A percentile compares a stretch with the other conserved stretches of the same genome.
These are phyloP conservation scores for Sarcophilus harrisii DNA, from an alignment of 2,797 vertebrate genomes.

Conservation along the genomic window DNA sequence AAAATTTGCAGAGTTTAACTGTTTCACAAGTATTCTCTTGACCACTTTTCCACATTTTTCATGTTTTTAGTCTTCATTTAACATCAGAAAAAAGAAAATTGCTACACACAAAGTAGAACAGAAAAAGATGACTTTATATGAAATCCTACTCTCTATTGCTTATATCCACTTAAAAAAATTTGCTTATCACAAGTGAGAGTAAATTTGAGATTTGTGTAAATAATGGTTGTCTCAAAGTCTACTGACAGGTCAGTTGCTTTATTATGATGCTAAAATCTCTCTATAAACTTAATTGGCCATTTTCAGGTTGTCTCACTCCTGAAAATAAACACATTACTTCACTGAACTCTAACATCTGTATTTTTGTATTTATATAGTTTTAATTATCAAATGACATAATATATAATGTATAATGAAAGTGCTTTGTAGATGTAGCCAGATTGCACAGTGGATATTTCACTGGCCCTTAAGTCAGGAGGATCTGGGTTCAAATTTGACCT, in stretches of 20 bases:
- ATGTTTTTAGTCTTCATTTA: neutral
- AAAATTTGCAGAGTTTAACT: neutral
- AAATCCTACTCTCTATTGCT: neutral
- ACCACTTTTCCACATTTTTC: neutral
- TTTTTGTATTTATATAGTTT: neutral
- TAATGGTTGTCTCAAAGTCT: neutral
- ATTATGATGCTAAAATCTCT: neutral
- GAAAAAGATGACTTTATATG: neutral
- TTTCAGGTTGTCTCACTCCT: neutral
- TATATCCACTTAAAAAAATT: neutral
- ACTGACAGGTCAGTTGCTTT: slow-evolving; percentile 1
- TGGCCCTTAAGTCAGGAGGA: neutral
- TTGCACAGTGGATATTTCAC: neutral
- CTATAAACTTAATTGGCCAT: neutral
- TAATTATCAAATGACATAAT: neutral
- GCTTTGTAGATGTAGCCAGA: neutral
- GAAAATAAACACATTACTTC: neutral
- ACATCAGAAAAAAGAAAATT: neutral
- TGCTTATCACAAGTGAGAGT: neutral
- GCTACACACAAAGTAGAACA: neutral
- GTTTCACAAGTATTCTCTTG: neutral
- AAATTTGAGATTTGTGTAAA: neutral
- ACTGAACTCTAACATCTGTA: neutral
- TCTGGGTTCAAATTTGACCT: neutral
- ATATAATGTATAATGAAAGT: neutral